Evolutionary conservation across 2,113 vertebrate genomes (phyloP), one percentile per base, ranked within the genome.

Genomic region (Orycteropus afer): DNA sequence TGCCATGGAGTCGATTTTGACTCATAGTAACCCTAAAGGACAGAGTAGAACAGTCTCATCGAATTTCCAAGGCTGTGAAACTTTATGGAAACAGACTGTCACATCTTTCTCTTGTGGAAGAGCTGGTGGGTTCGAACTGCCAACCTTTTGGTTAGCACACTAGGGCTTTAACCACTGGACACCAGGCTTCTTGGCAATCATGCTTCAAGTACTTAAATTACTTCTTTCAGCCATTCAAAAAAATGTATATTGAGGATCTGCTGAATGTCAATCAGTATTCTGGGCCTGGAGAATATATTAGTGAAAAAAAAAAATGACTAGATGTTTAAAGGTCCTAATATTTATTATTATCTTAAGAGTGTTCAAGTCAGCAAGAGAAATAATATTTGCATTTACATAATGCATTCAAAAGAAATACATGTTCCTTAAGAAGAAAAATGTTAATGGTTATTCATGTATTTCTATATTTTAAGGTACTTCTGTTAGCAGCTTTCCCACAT

Each of bases 361-460:
- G 20, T 61, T 83, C 23, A 85, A 55, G 5, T 80, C 69, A 80
- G 40, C 49, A 53, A 85, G 63, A 90, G 93, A 91, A 93, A 84
- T 53, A 76, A 73, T 79, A 79, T 86, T 95, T 96, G 29, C 65
- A 87, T 79, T 94, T 92, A 71, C 67, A 73, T 65, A 87, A 85
- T 77, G 17, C 47, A 49, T 89, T 61, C 0, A n/a, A 89, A 69
- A 95, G 57, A 92, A 79, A 91, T 92, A 90, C 47, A 34, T 22
- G 69, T 90, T 92, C n/a, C 47, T 95, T 90, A 47, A 87, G 90
- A 90, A 96, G 79, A 67, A 93, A 87, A 80, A 27, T n/a, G 23
- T 87, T 81, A 90, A 34, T 92, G 67, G 45, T 71, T 87, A 42
- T 37, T 87, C 73, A 74, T 69, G 2, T 29, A 34, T 95, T 94